Base-by-base conservation (phyloP, 2,797 vertebrate genomes). In the Mastacembelus armatus region DNA sequence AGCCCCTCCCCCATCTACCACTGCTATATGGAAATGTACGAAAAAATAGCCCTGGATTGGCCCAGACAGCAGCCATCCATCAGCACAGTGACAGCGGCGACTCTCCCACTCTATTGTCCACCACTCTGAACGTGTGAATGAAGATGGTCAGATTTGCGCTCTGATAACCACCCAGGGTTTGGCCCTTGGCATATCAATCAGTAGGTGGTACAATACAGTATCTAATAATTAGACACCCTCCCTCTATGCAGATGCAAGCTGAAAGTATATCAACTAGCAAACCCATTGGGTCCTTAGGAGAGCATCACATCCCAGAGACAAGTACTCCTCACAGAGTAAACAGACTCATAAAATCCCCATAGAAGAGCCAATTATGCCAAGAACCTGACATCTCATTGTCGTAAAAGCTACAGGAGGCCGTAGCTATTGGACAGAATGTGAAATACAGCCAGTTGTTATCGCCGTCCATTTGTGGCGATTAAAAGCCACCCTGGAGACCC, bases 371-470 rank as follows among this genome's bases (percentile, higher is more conserved):
- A 95, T 95, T 95, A 95, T 90, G 90, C 86, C 57, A 60, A 83
- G 73, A 93, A 92, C 91, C 93, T 94, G 91, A 89, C 92, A 94
- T 92, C 90, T 86, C 54, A 78, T 71, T 8, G 78, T 91, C 86
- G 91, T 95, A 88, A 92, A 91, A 95, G 89, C 94, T 93, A 90
- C 84, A 5, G 93, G 92, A 92, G 90, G 88, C 91, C 81, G 63
- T 92, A 90, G 84, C 87, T 87, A 79, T 87, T 80, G 89, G 70
- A 69, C 92, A 92, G 93, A 91, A 82, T 78, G 85, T 93, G 93
- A 95, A 94, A 95, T 94, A 93, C 84, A 80, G 89, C 91, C 91
- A 90, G 92, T 95, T 95, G 94, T 95, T 95, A 95, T 94, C 93
- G 75, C 91, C 88, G 81, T 79, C 83, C 92, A 93, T 93, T 87